Base-by-base conservation (phyloP, 2,888 invertebrate species). In the Thera britannica region DNA sequence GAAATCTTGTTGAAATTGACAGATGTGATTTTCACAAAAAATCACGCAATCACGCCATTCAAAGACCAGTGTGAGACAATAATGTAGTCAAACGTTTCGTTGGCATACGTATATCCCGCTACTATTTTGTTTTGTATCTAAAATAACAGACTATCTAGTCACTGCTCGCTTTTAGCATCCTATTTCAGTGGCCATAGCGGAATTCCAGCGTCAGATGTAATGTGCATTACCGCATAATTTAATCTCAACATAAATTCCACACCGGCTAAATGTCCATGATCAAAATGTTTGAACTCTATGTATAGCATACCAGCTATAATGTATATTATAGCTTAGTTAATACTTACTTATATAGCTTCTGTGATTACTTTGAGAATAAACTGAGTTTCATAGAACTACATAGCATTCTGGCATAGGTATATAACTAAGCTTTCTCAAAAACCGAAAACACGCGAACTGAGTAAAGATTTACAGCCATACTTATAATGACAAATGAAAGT, bases 211-310 rank as follows among this genome's bases (percentile, higher is more conserved):
- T 59, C 58, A 56, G 55, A 51, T 52, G 11, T 66, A 59, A 69
- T 65, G 51, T 69, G 62, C 55, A 67, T 67, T 68, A 68, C 71
- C 48, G 71, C 68, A 68, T 66, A 63, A 68, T 63, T 62, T 54
- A 41, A 48, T 54, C 36, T 46, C 55, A 62, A 54, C 62, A 51
- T 62, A 58, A 65, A 71, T 65, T 68, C 62, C 54, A 48, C 64
- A 63, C 49, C 55, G 35, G 60, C 11, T 51, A 57, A 44, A 66
- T 66, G 56, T 57, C 38, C 56, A 56, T 65, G 35, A 58, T 56
- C 52, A 8, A 9, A 2, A 46, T 8, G 9, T 46, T 46, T 9
- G 9, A 46, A 46, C 44, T 46, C 8, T 46, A 8, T 8, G 6
- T 44, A 41, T 41, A 41, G 41, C 6, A 41, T 41, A 41, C 7